A percentile compares a stretch with the other conserved stretches of the same genome.
phyloP scores from a whole-genome alignment of 2,888 invertebrate genomes.

The Drosophila vallismaia region DNA sequence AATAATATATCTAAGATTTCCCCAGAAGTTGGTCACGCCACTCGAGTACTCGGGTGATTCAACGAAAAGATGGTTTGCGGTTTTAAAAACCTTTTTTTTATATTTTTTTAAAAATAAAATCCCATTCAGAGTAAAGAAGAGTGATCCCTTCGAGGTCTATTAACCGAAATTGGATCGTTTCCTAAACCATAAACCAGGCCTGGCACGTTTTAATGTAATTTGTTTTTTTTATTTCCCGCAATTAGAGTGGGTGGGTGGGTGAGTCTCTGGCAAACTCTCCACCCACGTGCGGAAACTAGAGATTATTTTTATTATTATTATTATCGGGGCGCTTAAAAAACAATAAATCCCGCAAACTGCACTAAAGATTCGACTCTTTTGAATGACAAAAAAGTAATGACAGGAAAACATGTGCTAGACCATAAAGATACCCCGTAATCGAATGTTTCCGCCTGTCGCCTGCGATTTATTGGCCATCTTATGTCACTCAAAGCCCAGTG shows the following conservation, averaged over 20 bases:
- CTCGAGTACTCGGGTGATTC: no score
- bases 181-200: slow-evolving; percentile 18
- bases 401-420: background rate
- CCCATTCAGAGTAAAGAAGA: background rate
- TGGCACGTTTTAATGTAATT: background rate
- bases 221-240: background rate
- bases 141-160: background rate
- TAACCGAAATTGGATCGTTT: slow-evolving; percentile 15
- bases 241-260: background rate
- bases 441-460: no score
- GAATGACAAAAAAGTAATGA: background rate
- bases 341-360: background rate
- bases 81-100: no score
- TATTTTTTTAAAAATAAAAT: no score
- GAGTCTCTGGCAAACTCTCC: background rate
- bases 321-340: background rate
- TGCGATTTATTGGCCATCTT: background rate
- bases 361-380: background rate
- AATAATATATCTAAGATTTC: no score
- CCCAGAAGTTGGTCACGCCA: no score
- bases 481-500: background rate
- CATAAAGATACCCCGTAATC: background rate
- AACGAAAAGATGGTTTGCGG: no score
- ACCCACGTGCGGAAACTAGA: background rate
- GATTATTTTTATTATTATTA: background rate